Conservation (phyloP, 2,888 invertebrate genomes). For the Brachylomia viminalis region DNA sequence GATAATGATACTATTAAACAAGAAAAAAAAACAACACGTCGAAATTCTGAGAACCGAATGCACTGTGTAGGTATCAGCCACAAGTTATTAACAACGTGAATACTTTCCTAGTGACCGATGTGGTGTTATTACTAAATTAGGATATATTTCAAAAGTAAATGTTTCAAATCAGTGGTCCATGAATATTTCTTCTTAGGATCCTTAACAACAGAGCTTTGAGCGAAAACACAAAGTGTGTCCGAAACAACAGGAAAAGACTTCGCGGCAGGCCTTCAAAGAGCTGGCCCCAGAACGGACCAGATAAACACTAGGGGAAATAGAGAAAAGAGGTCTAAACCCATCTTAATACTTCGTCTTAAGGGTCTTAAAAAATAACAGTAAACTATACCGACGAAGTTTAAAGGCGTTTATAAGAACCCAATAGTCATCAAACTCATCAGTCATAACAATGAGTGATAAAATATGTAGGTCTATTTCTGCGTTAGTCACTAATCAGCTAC, state of each 20-base stretch:
- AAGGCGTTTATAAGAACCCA: neutral
- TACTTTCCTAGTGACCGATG: neutral
- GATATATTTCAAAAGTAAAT: neutral
- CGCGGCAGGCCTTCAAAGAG: neutral
- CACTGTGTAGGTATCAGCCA: neutral
- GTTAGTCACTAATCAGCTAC: constrained; percentile 20
- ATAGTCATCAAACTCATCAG: neutral
- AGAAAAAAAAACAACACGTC: neutral
- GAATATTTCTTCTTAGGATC: neutral
- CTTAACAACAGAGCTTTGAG: neutral
- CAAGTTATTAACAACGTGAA: neutral
- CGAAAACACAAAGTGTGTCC: neutral
- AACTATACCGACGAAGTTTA: neutral
- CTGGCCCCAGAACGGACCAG: neutral
- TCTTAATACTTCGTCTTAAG: too few species aligned
- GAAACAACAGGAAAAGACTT: neutral
- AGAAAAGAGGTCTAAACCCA: neutral
- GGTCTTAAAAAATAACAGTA: neutral
- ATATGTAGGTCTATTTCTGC: neutral
- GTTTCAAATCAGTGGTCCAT: neutral
- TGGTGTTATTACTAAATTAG: neutral
- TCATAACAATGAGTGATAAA: neutral
- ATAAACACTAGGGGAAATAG: neutral
- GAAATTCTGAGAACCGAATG: constrained; percentile 12
- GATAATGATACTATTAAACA: neutral